Evolutionary conservation across 2,113 vertebrate genomes (phyloP), one percentile per base, ranked within the genome.

Genomic region (Myanophis thanlyinensis): DNA sequence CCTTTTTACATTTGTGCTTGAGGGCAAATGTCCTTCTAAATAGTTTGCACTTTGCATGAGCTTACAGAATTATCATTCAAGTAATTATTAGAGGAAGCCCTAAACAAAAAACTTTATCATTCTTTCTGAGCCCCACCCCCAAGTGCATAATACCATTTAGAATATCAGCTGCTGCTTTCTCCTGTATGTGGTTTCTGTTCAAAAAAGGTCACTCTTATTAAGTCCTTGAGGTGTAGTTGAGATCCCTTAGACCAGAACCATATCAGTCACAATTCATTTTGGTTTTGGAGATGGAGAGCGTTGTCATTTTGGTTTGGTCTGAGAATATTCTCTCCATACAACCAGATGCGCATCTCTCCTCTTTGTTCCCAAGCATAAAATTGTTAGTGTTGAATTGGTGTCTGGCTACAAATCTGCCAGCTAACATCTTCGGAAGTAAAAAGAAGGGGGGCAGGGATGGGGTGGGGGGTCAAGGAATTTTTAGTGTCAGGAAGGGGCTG

Each of bases 11-110:
- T n/a, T 88, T 53, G 40, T 30, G 48, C 67, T 54, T 22, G 49
- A 54, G 40, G 23, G 87, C 22, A 89, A 90, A 62, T 93, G 92
- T 91, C 90, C 0, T 73, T 47, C 40, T 91, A 53, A 93, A 89
- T 47, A 84, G 56, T 15, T 90, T 87, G 22, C 53, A 23, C 73
- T 93, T 93, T 93, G 48, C 88, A 20, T 48, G 85, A 93, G 30
- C 10, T 2, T 87, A 20, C 13, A 18, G 73, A 56, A 22, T 44
- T 5, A 4, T 40, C 13, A 87, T n/a, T 35, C 30, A 49, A 86
- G n/a, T 51, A 49, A 85, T 47, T 86, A 5, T 62, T 86, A 18
- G 53, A 85, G 51, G 18, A 85, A 87, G 20, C 53, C 40, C 30
- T 40, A 23, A 88, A 53, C 51, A 53, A 88, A 52, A 54, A 1